Conservation (phyloP, 2,888 invertebrate genomes). For the Agelastica alni region DNA sequence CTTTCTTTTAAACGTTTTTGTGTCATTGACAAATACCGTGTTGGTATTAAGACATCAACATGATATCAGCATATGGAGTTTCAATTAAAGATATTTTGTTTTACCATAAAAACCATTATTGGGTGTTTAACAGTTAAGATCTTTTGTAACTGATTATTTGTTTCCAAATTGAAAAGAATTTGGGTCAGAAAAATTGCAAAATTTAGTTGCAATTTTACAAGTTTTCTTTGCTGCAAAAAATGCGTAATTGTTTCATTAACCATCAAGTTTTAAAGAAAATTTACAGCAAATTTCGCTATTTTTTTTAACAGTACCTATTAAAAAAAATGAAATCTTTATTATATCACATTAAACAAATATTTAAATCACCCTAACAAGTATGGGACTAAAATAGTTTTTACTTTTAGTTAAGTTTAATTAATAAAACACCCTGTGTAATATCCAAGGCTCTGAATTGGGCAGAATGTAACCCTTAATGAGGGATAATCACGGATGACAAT, state of each 20-base stretch:
- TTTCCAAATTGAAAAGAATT: slow-evolving; percentile 10
- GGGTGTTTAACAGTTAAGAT: slow-evolving; percentile 13
- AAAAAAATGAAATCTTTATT: too few species aligned
- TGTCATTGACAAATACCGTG: slow-evolving; percentile 16
- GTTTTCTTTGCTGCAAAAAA: not conserved
- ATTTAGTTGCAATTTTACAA: too few species aligned
- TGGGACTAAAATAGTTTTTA: too few species aligned
- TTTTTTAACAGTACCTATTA: too few species aligned
- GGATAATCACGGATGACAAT: too few species aligned
- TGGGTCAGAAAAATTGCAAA: slow-evolving; percentile 6
- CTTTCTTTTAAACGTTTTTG: slow-evolving; percentile 16
- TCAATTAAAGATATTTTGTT: slow-evolving; percentile 18
- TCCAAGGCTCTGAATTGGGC: too few species aligned
- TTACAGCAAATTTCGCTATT: not conserved
- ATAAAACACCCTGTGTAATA: too few species aligned
- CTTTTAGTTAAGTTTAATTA: too few species aligned
- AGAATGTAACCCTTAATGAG: too few species aligned
- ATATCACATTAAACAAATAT: too few species aligned
- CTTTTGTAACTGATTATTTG: slow-evolving; percentile 21
- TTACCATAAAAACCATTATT: slow-evolving; percentile 19
- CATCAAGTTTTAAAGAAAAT: not conserved
- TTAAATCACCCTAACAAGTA: too few species aligned
- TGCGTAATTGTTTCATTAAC: not conserved
- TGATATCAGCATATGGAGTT: slow-evolving; percentile 4
- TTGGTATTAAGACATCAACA: slow-evolving; percentile 20